These are phyloP conservation scores for Pammene aurita DNA, from an alignment of 2,888 invertebrate genomes.

Conservation along the genomic window DNA sequence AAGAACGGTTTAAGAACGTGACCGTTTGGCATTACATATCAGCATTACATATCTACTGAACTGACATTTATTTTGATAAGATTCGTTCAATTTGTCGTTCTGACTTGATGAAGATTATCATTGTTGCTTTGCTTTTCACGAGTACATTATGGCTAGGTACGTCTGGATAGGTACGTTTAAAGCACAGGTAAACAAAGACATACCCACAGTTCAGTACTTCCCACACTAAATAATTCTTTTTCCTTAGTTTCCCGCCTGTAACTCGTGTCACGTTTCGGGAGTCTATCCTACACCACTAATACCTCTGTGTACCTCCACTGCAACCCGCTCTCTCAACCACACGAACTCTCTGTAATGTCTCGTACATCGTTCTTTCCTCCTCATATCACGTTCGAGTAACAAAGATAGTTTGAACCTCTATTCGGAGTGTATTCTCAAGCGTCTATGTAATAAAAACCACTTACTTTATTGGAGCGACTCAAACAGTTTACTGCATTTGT, in stretches of 20 bases:
- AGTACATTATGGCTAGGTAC: no score
- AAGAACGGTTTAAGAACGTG: no score
- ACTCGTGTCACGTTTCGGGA: slow-evolving; percentile 18
- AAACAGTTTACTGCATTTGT: slow-evolving; percentile 36
- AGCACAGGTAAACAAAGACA: background rate
- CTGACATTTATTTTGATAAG: no score
- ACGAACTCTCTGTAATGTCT: background rate
- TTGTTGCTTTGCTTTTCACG: no score
- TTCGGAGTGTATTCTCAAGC: background rate
- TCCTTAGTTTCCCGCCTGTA: slow-evolving; percentile 11
- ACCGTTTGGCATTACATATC: no score
- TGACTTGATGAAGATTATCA: no score
- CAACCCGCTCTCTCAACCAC: slow-evolving; percentile 19
- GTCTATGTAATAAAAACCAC: slow-evolving; percentile 6
- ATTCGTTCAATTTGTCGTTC: no score
- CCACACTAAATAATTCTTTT: slow-evolving; percentile 7
- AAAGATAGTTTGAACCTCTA: slow-evolving; percentile 7
- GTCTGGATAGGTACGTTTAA: background rate
- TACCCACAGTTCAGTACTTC: background rate
- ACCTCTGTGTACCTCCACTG: slow-evolving; percentile 52
- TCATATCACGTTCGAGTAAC: slow-evolving; percentile 8
- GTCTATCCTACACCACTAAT: slow-evolving; percentile 49
- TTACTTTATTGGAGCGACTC: slow-evolving; percentile 32
- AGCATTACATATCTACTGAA: no score
- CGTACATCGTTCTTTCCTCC: slow-evolving; percentile 5